Conservation (phyloP, 2,888 invertebrate species). For the Azorinus chamasolen region DNA sequence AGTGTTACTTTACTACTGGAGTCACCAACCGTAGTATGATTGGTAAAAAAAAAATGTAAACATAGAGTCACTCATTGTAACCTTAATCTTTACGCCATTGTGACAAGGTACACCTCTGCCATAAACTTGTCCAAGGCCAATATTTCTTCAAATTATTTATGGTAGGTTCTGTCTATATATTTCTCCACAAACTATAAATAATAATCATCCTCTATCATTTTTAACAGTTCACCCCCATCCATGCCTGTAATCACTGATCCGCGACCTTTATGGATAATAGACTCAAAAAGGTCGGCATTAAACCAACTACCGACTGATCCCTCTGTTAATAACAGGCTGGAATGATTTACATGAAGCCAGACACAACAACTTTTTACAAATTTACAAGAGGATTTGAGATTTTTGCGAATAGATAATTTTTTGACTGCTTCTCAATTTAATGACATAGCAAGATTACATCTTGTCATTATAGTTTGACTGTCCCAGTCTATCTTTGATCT, state of each 20-base stretch:
- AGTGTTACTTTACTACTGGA: too few relatives aligned
- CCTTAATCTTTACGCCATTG: too few relatives aligned
- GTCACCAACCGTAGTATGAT: too few relatives aligned
- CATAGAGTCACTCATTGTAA: too few relatives aligned
- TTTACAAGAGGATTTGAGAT: constrained; percentile 8
- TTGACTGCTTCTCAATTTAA: constrained; percentile 5
- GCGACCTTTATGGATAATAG: constrained; percentile 1
- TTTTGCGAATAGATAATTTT: background rate
- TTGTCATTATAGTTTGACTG: background rate
- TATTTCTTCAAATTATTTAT: too few relatives aligned
- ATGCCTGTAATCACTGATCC: constrained; percentile 23
- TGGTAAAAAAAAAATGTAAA: too few relatives aligned
- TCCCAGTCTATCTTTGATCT: constrained; percentile 28
- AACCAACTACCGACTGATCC: background rate
- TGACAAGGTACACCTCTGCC: too few relatives aligned
- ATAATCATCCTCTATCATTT: constrained; percentile 47
- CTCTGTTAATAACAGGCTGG: too few relatives aligned
- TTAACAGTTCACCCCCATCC: constrained; percentile 42
- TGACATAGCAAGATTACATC: constrained; percentile 1
- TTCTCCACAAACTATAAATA: too few relatives aligned
- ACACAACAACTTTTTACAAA: background rate
- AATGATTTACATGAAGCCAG: background rate
- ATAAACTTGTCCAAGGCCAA: too few relatives aligned
- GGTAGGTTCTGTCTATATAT: too few relatives aligned
- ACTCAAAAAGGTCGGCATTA: too few relatives aligned